A percentile compares a stretch with the other conserved stretches of the same genome.
These are phyloP conservation scores for Uria aalge DNA, from an alignment of 2,113 vertebrate genomes.

Conservation along the genomic window DNA sequence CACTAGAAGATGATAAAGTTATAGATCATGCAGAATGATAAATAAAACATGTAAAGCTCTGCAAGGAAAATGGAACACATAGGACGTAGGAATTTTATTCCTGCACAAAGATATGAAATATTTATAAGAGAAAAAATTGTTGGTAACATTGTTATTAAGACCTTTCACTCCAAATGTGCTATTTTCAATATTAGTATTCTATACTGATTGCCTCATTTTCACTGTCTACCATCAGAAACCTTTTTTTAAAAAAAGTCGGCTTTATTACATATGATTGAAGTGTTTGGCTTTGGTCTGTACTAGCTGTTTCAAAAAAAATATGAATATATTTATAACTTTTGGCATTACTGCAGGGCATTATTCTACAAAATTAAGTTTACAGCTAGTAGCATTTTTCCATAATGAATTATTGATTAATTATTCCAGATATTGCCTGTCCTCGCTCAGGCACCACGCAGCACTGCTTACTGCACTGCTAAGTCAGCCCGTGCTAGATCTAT, in stretches of 20 bases:
- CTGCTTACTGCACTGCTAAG: constrained; percentile 25
- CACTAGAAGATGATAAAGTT: not conserved
- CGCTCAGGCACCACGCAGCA: not conserved
- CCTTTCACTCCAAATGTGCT: not conserved
- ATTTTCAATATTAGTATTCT: not conserved
- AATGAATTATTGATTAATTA: constrained; percentile 71
- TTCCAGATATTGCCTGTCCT: constrained; percentile 31
- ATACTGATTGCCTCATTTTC: not conserved
- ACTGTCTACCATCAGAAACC: not conserved
- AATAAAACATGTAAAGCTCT: constrained; percentile 37
- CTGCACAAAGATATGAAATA: not conserved
- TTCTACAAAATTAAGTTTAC: constrained; percentile 44
- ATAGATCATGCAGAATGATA: not conserved
- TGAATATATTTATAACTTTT: not conserved
- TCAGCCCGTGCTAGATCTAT: not conserved
- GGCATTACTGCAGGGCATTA: constrained; percentile 24
- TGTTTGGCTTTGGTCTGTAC: not conserved
- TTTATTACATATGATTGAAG: not conserved
- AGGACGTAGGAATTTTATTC: not conserved
- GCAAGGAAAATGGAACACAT: not conserved
- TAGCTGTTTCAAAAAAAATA: not conserved
- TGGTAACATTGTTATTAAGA: not conserved
- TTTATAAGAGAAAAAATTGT: not conserved
- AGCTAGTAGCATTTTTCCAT: constrained; percentile 40
- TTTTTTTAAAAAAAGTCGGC: not conserved